Conservation (phyloP, 2,113 vertebrate species). For the Sapayoa aenigma region DNA sequence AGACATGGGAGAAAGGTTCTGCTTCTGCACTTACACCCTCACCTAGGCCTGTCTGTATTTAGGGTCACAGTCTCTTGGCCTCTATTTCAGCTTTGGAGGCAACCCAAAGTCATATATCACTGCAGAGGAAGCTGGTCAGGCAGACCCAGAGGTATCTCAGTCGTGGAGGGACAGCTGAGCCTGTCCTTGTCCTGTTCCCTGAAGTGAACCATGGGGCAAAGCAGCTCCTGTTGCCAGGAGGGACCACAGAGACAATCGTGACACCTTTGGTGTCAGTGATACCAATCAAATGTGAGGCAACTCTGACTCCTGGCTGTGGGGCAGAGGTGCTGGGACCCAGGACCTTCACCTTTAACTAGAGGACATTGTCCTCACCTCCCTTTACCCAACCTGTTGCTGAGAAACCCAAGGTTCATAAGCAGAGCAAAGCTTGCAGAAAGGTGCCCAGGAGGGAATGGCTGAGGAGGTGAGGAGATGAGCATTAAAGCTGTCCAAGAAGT, state of each 20-base stretch:
- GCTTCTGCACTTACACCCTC: background rate
- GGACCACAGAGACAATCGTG: background rate
- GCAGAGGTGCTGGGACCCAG: background rate
- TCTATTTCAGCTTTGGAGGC: background rate
- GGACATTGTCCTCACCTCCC: background rate
- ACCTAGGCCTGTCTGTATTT: background rate
- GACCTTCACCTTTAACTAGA: background rate
- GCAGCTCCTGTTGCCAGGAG: background rate
- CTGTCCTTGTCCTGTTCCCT: background rate
- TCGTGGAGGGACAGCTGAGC: background rate
- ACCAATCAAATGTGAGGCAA: background rate
- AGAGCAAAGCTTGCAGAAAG: background rate
- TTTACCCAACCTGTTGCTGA: background rate
- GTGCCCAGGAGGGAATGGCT: background rate
- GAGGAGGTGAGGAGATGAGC: background rate
- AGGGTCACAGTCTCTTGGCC: background rate
- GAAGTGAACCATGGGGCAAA: rapidly evolving
- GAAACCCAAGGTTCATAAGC: background rate
- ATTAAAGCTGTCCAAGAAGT: background rate
- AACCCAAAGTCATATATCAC: background rate
- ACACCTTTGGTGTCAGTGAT: background rate
- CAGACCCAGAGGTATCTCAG: background rate
- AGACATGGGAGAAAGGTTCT: background rate
- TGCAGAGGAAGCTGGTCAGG: background rate
- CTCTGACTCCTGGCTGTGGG: background rate